Evolutionary conservation across 2,797 vertebrate species (phyloP).

Genomic region (Mallotus villosus): DNA sequence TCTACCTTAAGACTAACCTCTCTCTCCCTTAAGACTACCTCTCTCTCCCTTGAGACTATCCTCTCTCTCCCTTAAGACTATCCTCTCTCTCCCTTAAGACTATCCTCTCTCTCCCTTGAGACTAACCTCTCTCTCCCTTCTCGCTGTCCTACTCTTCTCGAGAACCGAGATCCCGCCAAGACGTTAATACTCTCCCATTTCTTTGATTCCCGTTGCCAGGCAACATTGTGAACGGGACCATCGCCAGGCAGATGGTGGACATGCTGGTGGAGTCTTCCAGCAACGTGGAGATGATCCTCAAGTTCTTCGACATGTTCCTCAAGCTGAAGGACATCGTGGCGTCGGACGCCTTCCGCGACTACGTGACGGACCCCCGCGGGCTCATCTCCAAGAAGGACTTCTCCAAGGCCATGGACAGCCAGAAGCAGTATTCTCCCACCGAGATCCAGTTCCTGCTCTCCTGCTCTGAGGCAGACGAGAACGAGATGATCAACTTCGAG

Average conservation of each 20-base stretch:
- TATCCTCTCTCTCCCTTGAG: conserved; percentile 4
- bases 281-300: conserved; percentile 98
- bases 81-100: background rate
- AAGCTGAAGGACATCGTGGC: conserved; percentile 96
- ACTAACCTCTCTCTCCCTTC: background rate
- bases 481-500: conserved; percentile 96
- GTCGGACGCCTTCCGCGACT: conserved; percentile 93
- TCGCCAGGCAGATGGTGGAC: conserved; percentile 97
- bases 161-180: background rate
- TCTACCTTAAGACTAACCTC: conserved; percentile 2
- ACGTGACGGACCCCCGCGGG: conserved; percentile 89
- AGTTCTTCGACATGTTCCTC: conserved; percentile 99
- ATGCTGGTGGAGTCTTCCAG: conserved; percentile 98
- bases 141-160: background rate
- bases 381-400: conserved; percentile 98
- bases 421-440: conserved; percentile 88
- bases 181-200: background rate
- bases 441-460: conserved; percentile 97
- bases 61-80: background rate
- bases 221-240: conserved; percentile 94
- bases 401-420: conserved; percentile 98
- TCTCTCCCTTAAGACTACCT: conserved; percentile 2
- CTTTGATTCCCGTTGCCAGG: conserved; percentile 65
- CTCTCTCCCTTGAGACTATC: background rate
- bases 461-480: conserved; percentile 94